Conservation (phyloP, 1,140 invertebrate species). For the Helicoverpa zea region DNA sequence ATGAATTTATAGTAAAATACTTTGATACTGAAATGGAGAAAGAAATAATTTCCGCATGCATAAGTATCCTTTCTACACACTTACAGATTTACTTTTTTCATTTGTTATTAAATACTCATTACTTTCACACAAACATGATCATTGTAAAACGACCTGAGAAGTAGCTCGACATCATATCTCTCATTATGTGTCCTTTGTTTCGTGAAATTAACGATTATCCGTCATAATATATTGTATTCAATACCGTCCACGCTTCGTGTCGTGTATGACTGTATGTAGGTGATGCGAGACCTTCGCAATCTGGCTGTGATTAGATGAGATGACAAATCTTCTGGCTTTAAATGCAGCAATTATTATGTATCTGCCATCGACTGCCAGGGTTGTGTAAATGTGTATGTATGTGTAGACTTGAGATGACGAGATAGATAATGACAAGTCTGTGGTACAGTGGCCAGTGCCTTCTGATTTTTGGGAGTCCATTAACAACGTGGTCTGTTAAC, state of each 20-base stretch:
- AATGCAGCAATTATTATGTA: background rate
- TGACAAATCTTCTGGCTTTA: background rate
- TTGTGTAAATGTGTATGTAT: no score
- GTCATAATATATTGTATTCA: constrained; percentile 54
- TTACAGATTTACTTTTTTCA: no score
- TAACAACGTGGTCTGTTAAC: no score
- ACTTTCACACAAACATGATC: background rate
- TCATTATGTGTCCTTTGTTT: constrained; percentile 50
- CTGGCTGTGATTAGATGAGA: background rate
- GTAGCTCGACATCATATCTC: constrained; percentile 11
- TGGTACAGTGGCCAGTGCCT: no score
- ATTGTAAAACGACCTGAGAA: constrained; percentile 16
- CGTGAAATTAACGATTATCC: constrained; percentile 37
- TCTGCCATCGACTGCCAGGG: no score
- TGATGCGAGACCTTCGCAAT: background rate
- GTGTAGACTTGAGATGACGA: no score
- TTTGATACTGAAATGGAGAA: no score
- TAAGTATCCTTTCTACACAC: no score
- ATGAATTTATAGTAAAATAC: no score
- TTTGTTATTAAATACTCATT: background rate
- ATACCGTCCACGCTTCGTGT: constrained; percentile 48
- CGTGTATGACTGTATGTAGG: constrained; percentile 1
- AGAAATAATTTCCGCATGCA: no score
- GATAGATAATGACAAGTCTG: no score
- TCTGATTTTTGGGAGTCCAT: no score